Base-by-base conservation (phyloP, 2,113 vertebrate species). In the Paedocypris sp. region DNA sequence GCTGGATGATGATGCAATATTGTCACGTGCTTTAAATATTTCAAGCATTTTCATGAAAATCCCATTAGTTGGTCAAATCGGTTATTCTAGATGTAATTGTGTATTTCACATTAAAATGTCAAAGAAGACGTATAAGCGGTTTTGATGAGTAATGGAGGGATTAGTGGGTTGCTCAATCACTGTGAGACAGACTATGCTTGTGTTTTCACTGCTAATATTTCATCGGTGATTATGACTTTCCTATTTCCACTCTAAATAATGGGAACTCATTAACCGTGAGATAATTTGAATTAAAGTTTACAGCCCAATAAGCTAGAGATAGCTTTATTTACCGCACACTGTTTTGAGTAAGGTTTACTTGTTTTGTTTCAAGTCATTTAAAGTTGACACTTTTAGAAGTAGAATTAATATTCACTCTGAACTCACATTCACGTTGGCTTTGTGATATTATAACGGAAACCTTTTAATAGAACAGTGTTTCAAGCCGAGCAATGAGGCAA, bases 91-190 rank as follows among this genome's bases (percentile, higher is more conserved):
- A 73, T 73, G 78, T 76, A 70, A 73, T 82, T 78, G 69, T 64
- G 45, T 60, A 69, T 79, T 76, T 75, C 75, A 77, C 75, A 73
- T 71, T 53, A 80, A 75, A 80, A 66, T 78, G 73, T 80, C 74
- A 75, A 68, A 51, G 38, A 39, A 60, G 72, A 79, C 72, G 73
- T 62, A 45, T 46, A 54, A 54, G 63, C 67, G 39, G 51, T 51
- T 70, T 56, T 60, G 32, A 60, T 80, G 79, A 82, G 81, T 83
- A 79, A 80, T 76, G 77, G 69, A 75, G 70, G 77, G 67, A 78
- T 54, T 59, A 64, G 75, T 71, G 53, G 47, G 75, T 53, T 43
- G 59, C 75, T 80, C 79, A 79, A 85, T 82, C 76, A 76, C 66
- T 72, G 72, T 73, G 76, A 64, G 73, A 75, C 67, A 70, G 62